Base-by-base conservation (phyloP, 2,113 vertebrate species). In the Neodontobutis hainanensis region DNA sequence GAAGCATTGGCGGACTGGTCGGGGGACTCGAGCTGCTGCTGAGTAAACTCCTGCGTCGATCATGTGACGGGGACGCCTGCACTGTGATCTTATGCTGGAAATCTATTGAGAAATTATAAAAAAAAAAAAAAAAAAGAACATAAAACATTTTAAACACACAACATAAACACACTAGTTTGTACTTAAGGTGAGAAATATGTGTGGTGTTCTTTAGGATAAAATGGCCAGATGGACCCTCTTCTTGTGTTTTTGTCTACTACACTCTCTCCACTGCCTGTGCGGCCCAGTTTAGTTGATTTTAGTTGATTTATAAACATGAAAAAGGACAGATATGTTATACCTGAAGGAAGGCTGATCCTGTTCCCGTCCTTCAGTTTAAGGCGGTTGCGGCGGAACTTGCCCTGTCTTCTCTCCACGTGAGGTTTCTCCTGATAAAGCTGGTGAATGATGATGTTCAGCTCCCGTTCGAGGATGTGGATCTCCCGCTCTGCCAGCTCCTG, bases 1-100 rank as follows among this genome's bases (percentile, higher is more conserved):
- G 95, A 85, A 97, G 94, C 76, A 98, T 92, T 8, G 94, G 94
- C 14, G 97, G 97, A 77, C 96, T 99, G 75, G 86, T 93, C n/a
- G 95, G 96, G 71, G 97, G 97, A 53, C 95, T 99, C 81, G 95
- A 95, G 34, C 93, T 85, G 85, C 92, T 96, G 85, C 89, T 94
- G 87, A 95, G 90, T 59, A 98, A 87, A 76, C 95, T 98, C 88
- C 95, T 95, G 82, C 95, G 94, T 64, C 95, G 96, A 74, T 98
- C 97, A 86, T 95, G 93, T 0, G 96, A 96, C 0, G 97, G 97
- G 62, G 97, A 99, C 15, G 97, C 97, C 83, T 98, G 97, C 58
- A 99, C 97, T 3, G 97, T 99, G 91, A 99, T 98, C 87, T 99
- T 99, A 89, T 99, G 97, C 92, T 98, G 97, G 83, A 98, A 99